Evolutionary conservation across 2,888 invertebrate genomes (phyloP).

Genomic region (Pristionchus arcanus): DNA sequence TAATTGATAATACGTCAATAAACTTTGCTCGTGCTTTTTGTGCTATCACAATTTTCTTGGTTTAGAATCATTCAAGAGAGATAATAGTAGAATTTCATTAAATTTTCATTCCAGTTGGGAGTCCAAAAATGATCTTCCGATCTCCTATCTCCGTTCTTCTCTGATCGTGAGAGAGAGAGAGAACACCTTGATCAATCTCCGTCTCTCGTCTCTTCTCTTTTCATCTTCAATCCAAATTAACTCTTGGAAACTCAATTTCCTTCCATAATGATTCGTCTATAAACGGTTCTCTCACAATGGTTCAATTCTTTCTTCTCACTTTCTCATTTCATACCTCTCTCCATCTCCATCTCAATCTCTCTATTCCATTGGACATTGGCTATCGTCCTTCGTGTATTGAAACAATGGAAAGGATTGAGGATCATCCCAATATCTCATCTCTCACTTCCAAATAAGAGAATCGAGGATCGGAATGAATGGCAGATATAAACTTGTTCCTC

Average conservation of each 20-base stretch:
- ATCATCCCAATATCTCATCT: constrained; percentile 24
- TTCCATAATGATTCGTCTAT: background rate
- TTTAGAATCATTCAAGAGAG: too few species aligned
- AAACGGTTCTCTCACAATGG: background rate
- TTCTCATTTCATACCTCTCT: too few species aligned
- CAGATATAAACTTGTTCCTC: background rate
- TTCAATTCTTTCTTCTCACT: background rate
- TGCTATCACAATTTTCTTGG: too few species aligned
- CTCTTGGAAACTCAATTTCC: background rate
- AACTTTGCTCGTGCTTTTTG: too few species aligned
- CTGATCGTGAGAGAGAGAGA: background rate
- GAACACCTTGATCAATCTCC: background rate
- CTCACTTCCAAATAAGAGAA: constrained; percentile 6
- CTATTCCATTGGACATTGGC: background rate
- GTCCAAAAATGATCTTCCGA: background rate
- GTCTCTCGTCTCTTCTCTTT: background rate
- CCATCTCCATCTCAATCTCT: background rate
- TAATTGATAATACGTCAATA: too few species aligned
- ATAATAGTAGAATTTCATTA: too few species aligned
- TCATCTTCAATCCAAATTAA: background rate
- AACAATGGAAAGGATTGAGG: background rate
- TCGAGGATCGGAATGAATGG: background rate
- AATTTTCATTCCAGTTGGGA: background rate
- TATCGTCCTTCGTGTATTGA: background rate
- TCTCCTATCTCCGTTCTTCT: too few species aligned